These are phyloP conservation scores for Rotaria socialis DNA, from an alignment of 2,888 invertebrate species.

Conservation along the genomic window DNA sequence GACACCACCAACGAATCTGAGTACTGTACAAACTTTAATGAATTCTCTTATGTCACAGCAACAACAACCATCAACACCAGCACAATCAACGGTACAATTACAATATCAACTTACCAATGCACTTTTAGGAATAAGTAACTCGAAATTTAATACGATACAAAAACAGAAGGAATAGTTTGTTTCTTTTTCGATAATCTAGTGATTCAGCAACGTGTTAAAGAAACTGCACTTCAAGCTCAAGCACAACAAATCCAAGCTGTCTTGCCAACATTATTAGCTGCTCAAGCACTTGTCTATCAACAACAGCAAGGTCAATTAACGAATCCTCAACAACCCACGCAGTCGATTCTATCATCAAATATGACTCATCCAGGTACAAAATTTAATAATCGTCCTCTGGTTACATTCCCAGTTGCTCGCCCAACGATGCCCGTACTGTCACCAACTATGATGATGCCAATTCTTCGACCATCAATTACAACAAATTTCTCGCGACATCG, in stretches of 20 bases:
- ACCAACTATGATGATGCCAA: neutral
- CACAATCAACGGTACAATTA: neutral
- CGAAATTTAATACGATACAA: too few relatives aligned
- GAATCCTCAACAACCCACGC: neutral
- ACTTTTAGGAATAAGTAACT: neutral
- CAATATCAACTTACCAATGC: slow-evolving; percentile 8
- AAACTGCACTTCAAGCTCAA: slow-evolving; percentile 6
- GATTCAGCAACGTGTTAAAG: slow-evolving; percentile 2
- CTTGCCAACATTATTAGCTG: neutral
- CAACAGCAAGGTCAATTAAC: neutral
- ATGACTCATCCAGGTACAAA: neutral
- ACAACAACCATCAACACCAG: neutral
- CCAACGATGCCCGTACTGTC: neutral
- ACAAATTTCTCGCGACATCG: neutral
- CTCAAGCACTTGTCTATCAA: slow-evolving; percentile 1
- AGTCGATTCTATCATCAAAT: neutral
- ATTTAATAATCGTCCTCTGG: neutral
- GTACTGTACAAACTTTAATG: neutral
- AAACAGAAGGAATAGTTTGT: too few relatives aligned
- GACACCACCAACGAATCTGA: neutral
- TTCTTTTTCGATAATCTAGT: neutral
- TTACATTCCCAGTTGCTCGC: neutral
- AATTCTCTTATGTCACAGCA: slow-evolving; percentile 9
- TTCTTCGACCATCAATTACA: neutral
- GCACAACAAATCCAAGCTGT: slow-evolving; percentile 14